These are phyloP conservation scores for Ornithoptera alexandrae DNA, from an alignment of 2,888 invertebrate species.

Conservation along the genomic window DNA sequence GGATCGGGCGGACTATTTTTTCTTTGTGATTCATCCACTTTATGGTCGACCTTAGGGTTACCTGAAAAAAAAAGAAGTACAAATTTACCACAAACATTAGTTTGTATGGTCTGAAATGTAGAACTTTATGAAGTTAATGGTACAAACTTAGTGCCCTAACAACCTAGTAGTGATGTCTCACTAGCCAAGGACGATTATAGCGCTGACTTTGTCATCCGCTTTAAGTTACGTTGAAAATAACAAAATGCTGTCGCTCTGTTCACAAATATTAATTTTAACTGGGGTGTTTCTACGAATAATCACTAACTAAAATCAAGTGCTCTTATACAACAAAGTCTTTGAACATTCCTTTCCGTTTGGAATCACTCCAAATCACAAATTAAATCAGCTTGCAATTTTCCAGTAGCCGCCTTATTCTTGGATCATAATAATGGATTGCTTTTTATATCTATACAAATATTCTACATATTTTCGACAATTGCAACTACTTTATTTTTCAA, in stretches of 20 bases:
- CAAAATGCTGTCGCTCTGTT: no score
- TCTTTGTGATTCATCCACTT: slow-evolving; percentile 19
- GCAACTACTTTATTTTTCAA: no score
- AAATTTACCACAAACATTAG: not conserved
- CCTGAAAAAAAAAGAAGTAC: slow-evolving; percentile 15
- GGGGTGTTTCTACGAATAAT: no score
- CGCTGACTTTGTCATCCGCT: no score
- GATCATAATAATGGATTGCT: not conserved
- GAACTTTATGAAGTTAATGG: not conserved
- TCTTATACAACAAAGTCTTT: slow-evolving; percentile 9
- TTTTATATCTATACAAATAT: not conserved
- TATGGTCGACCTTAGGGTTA: slow-evolving; percentile 1
- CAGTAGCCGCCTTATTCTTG: slow-evolving; percentile 5
- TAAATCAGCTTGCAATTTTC: slow-evolving; percentile 10
- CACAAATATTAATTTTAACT: no score
- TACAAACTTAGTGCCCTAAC: no score
- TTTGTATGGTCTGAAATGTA: not conserved
- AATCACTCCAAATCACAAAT: slow-evolving; percentile 22
- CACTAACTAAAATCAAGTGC: slow-evolving; percentile 4
- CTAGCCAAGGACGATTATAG: no score
- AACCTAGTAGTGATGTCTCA: no score
- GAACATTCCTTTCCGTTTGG: slow-evolving; percentile 18
- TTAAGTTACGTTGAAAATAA: no score
- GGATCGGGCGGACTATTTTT: slow-evolving; percentile 14
- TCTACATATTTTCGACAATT: no score